Conservation (phyloP, 2,888 invertebrate species). For the Endomychus coccineus region DNA sequence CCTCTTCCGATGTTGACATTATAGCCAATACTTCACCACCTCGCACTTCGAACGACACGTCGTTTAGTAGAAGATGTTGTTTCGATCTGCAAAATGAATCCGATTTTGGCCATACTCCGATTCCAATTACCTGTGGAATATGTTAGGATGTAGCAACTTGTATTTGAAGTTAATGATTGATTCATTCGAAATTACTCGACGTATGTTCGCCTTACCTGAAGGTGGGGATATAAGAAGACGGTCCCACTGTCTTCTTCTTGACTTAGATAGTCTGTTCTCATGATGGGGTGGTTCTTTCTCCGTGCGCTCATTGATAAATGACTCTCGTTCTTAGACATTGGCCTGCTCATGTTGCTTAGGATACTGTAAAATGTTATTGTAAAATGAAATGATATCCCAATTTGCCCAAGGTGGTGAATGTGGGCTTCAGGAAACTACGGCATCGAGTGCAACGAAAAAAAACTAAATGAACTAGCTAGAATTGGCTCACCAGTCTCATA, state of each 20-base stretch:
- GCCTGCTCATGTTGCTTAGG: slow-evolving; percentile 43
- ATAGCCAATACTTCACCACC: slow-evolving; percentile 88
- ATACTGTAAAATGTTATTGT: slow-evolving; percentile 13
- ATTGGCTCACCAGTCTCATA: no score
- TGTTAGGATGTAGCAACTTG: background rate
- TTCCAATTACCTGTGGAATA: slow-evolving; percentile 26
- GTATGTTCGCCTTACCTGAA: slow-evolving; percentile 56
- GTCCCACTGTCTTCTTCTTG: slow-evolving; percentile 50
- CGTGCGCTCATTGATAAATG: slow-evolving; percentile 54
- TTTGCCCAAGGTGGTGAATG: no score
- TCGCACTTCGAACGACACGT: slow-evolving; percentile 79
- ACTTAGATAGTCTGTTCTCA: slow-evolving; percentile 51
- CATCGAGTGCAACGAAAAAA: no score
- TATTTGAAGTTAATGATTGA: background rate
- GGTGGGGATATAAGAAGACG: slow-evolving; percentile 53
- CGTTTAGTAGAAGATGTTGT: slow-evolving; percentile 46
- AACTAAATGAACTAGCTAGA: no score
- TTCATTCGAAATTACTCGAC: background rate
- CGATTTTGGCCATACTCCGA: slow-evolving; percentile 30
- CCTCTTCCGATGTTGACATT: slow-evolving; percentile 80
- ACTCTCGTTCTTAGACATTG: slow-evolving; percentile 58
- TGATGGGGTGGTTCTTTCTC: slow-evolving; percentile 47
- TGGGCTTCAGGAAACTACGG: no score
- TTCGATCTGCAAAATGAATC: slow-evolving; percentile 29
- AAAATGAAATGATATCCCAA: no score